A percentile compares a stretch with the other conserved stretches of the same genome.
Conservation (phyloP, 2,888 invertebrate species). For the Troglohyphantes excavatus region DNA sequence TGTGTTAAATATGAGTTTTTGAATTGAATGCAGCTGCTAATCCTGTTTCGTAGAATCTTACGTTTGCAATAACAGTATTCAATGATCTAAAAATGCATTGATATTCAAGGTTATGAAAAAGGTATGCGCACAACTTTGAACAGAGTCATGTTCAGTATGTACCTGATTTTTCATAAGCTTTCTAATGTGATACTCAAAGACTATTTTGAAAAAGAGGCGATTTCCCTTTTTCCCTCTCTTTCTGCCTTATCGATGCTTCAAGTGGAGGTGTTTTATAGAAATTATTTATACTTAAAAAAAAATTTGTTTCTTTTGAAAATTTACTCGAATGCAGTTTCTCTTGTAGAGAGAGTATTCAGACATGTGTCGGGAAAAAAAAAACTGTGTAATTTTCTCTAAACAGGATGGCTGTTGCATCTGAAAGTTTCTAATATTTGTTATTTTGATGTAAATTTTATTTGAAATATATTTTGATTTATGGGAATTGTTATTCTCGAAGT, state of each 20-base stretch:
- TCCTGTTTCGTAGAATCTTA: slow-evolving; percentile 22
- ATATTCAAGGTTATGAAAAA: slow-evolving; percentile 66
- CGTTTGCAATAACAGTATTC: slow-evolving; percentile 59
- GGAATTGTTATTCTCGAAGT: slow-evolving; percentile 36
- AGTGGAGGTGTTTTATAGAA: slow-evolving; percentile 52
- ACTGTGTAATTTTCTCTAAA: slow-evolving; percentile 8
- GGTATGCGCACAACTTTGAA: slow-evolving; percentile 78
- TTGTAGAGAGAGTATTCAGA: background rate
- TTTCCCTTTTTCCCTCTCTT: slow-evolving; percentile 59
- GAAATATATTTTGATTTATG: background rate
- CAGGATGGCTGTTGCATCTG: slow-evolving; percentile 8
- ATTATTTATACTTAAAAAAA: slow-evolving; percentile 19
- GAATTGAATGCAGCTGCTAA: slow-evolving; percentile 12
- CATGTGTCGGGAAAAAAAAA: background rate
- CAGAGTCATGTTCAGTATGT: slow-evolving; percentile 72
- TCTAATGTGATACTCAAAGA: slow-evolving; percentile 64
- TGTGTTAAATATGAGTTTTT: background rate
- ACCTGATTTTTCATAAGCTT: slow-evolving; percentile 77
- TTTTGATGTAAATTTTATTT: slow-evolving; percentile 26
- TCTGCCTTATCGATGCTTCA: slow-evolving; percentile 72
- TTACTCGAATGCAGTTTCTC: slow-evolving; percentile 8
- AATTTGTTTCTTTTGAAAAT: slow-evolving; percentile 36
- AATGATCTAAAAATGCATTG: slow-evolving; percentile 53
- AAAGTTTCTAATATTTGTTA: slow-evolving; percentile 16
- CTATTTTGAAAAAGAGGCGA: slow-evolving; percentile 53